phyloP scores from a whole-genome alignment of 2,797 vertebrate genomes.

The Chaunax sp. region DNA sequence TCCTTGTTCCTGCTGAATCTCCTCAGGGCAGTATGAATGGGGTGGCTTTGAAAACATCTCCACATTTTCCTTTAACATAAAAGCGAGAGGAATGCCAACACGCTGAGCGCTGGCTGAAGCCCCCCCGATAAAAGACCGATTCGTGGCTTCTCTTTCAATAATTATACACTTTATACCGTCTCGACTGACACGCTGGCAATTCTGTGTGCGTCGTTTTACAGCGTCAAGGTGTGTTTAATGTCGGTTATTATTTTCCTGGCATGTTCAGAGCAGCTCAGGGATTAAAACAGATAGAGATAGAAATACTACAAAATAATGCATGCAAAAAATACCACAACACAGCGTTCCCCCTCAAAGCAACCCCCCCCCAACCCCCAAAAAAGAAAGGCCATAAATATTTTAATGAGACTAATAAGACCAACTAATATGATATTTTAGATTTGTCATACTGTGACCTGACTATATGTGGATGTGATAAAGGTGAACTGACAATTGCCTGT shows the following conservation, averaged over 20 bases:
- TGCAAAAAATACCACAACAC: no score
- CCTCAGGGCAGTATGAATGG: not conserved
- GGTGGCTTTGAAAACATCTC: not conserved
- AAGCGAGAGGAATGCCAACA: not conserved
- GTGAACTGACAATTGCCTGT: slow-evolving; percentile 19
- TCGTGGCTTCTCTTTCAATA: slow-evolving; percentile 25
- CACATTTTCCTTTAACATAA: slow-evolving; percentile 11
- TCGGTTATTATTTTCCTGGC: slow-evolving; percentile 30
- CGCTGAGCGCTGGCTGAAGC: no score
- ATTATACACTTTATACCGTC: slow-evolving; percentile 47
- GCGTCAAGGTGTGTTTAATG: slow-evolving; percentile 40
- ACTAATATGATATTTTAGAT: not conserved
- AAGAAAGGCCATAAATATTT: no score
- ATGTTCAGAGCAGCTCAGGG: not conserved
- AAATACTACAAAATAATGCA: not conserved
- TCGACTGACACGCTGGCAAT: slow-evolving; percentile 17
- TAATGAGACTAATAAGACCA: no score
- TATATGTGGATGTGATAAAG: slow-evolving; percentile 13
- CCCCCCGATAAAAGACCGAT: no score
- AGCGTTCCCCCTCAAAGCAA: no score
- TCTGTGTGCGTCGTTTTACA: slow-evolving; percentile 10
- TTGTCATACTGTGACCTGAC: not conserved
- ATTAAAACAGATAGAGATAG: not conserved
- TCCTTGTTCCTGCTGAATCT: not conserved
- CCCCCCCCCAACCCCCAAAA: no score